phyloP scores from a whole-genome alignment of 2,797 vertebrate species.

The Martes flavigula region DNA sequence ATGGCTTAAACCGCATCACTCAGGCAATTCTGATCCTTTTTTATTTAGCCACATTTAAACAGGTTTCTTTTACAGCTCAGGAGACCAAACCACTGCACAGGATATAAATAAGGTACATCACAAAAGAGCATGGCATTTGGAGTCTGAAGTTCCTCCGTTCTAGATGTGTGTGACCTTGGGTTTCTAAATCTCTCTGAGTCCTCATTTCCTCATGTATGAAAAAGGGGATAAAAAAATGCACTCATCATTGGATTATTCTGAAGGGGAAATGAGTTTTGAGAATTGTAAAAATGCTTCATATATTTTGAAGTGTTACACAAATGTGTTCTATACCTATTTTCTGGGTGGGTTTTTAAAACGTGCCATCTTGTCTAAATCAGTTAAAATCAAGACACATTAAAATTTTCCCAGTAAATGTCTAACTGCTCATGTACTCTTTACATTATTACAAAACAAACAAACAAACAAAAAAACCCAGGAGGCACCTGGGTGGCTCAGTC shows the following conservation, averaged over 20 bases:
- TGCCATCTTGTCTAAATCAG: conserved; percentile 32
- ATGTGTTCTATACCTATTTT: conserved; percentile 29
- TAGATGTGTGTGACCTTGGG: conserved; percentile 32
- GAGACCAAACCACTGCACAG: background rate
- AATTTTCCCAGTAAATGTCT: conserved; percentile 33
- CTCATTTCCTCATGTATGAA: conserved; percentile 1
- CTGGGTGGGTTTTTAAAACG: conserved; percentile 61
- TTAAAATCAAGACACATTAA: background rate
- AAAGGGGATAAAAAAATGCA: background rate
- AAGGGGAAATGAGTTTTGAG: conserved; percentile 29
- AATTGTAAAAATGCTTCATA: background rate
- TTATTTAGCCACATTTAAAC: conserved; percentile 67
- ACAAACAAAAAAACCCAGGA: background rate
- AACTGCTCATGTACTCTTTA: background rate
- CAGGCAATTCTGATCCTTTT: conserved; percentile 62
- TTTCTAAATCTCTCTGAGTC: conserved; percentile 47
- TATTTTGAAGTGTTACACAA: conserved; percentile 10
- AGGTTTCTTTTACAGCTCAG: conserved; percentile 48
- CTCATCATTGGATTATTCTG: background rate
- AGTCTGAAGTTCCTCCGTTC: conserved; percentile 28
- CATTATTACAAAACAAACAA: background rate
- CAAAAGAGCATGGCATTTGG: conserved; percentile 50
- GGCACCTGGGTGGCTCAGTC: background rate
- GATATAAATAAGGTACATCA: conserved; percentile 53
- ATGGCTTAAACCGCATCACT: conserved; percentile 65